Evolutionary conservation across 2,797 vertebrate genomes (phyloP), one percentile per base, ranked within the genome.

Genomic region (Sternarchorhynchus goeldii): DNA sequence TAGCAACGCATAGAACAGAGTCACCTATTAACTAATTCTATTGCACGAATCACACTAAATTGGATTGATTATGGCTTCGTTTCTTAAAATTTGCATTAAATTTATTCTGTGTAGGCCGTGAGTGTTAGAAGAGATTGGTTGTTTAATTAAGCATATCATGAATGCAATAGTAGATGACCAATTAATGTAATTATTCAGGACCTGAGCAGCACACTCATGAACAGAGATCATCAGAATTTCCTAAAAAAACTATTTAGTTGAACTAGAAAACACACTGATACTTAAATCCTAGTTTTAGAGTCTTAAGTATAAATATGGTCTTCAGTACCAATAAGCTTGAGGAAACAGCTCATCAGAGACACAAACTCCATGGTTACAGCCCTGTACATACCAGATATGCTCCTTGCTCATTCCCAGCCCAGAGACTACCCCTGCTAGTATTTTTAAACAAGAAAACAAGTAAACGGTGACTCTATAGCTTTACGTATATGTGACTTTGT

Each of bases 391-490:
- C 89, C 84, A 79, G 86, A 89, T 92, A 87, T 86, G 86, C 85
- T 86, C 83, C 88, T 88, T 76, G 87, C 91, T 90, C 86, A 85
- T 82, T 89, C 81, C 2, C 77, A 86, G 86, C 88, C 84, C 78
- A 59, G 45, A 45, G 86, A 86, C 87, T 80, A 86, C 85, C 75
- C 21, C 2, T 75, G 56, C 74, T 82, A 69, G 81, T 57, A 86
- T 64, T 86, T 80, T 90, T 90, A 90, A 86, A 88, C 88, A 88
- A 87, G 86, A 78, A 85, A 85, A 73, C 59, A 53, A 59, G 18
- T 63, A 75, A 56, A 66, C 50, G 14, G 18, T 17, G 14, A 57
- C 75, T 59, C 31, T 45, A 57, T 1, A 6, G 65, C 77, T 25
- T 25, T 25, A 25, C 25, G 1, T 25, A 25, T 25, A 25, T 25